Evolutionary conservation across 2,797 vertebrate species (phyloP).

Genomic region (Sebastiscus tertius): DNA sequence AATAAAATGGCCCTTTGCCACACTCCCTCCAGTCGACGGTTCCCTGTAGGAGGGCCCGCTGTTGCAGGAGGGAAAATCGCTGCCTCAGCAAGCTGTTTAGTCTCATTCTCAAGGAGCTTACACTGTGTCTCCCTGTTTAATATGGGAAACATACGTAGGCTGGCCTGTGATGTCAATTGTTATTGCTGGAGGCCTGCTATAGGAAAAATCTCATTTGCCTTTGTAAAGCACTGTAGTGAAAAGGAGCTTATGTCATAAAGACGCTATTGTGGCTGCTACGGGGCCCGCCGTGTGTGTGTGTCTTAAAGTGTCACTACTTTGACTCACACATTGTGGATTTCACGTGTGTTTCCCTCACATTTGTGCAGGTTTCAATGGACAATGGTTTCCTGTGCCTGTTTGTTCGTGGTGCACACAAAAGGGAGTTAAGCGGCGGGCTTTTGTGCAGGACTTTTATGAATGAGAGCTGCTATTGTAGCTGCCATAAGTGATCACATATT

Average conservation of each 20-base stretch:
- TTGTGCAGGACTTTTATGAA: conserved; percentile 53
- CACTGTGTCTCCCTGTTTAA: conserved; percentile 60
- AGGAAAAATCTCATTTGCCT: conserved; percentile 75
- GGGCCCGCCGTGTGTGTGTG: conserved; percentile 2
- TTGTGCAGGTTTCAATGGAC: conserved; percentile 52
- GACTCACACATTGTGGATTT: conserved; percentile 40
- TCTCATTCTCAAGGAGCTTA: conserved; percentile 62
- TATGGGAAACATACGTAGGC: conserved; percentile 69
- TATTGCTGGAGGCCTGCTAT: conserved; percentile 75
- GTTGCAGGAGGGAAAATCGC: conserved; percentile 49
- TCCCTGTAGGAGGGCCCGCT: conserved; percentile 25
- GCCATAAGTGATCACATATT: conserved; percentile 36
- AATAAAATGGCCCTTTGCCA: conserved; percentile 54
- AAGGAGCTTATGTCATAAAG: conserved; percentile 77
- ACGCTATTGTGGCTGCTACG: conserved; percentile 62
- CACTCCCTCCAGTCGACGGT: conserved; percentile 18
- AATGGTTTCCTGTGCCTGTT: conserved; percentile 55
- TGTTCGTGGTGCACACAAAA: conserved; percentile 38
- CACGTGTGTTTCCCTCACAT: conserved; percentile 53
- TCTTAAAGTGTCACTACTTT: conserved; percentile 38
- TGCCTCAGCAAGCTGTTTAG: conserved; percentile 67
- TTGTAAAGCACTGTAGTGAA: conserved; percentile 66
- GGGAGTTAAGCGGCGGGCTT: conserved; percentile 37
- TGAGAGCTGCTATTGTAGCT: conserved; percentile 49
- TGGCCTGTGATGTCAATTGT: conserved; percentile 75